These are phyloP conservation scores for Arrhopalites spinosus DNA, from an alignment of 2,888 invertebrate species.

Conservation along the genomic window DNA sequence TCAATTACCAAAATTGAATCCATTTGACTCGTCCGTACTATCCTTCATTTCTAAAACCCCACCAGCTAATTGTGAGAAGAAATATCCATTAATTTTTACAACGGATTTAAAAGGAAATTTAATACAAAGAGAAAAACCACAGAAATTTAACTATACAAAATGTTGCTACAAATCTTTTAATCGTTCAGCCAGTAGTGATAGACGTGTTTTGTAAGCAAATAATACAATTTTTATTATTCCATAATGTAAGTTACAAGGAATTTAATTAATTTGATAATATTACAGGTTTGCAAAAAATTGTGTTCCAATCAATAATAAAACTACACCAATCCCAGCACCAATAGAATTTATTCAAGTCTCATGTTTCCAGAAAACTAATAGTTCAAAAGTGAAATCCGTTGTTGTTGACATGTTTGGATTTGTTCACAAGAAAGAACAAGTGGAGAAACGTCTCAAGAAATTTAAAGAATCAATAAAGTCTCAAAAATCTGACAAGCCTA, in stretches of 20 bases:
- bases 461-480: not conserved
- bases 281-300: not conserved
- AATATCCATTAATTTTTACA: not conserved
- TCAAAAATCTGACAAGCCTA: not conserved
- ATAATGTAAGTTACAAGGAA: not conserved
- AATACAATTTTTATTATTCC: not conserved
- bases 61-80: not conserved
- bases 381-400: not conserved
- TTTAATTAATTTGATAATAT: not conserved
- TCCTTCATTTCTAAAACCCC: not conserved
- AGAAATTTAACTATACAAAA: not conserved
- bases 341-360: not conserved
- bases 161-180: not conserved
- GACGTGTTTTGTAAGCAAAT: not conserved
- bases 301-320: not conserved
- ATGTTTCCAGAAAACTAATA: not conserved
- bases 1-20: not conserved
- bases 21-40: not conserved
- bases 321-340: not conserved
- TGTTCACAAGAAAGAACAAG: too few species aligned
- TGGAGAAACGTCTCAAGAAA: not conserved
- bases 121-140: not conserved
- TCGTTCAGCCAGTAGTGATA: not conserved
- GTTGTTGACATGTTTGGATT: not conserved
- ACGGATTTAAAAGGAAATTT: not conserved